Evolutionary conservation across 1,140 invertebrate genomes (phyloP).

Genomic region (Zaprionus kolodkinae): DNA sequence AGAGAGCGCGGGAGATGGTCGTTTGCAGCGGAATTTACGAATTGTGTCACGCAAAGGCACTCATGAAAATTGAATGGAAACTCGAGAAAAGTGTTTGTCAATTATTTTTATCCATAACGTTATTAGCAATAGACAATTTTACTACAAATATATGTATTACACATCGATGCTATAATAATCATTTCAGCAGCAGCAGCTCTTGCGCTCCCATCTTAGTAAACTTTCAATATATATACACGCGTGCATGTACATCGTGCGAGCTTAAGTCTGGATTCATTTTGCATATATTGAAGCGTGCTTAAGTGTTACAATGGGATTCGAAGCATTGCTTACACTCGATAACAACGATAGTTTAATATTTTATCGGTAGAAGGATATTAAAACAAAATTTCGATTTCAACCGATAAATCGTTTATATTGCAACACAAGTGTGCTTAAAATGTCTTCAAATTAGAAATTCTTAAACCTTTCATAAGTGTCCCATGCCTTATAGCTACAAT

Average conservation of each 20-base stretch:
- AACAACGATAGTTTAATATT: too few species aligned
- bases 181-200: not conserved
- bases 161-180: not conserved
- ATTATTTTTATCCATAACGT: not conserved
- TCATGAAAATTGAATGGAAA: not conserved
- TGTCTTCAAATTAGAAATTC: too few species aligned
- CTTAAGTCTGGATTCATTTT: not conserved
- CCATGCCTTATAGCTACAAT: not conserved
- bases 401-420: too few species aligned
- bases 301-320: too few species aligned
- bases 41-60: slow-evolving; percentile 6
- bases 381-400: too few species aligned
- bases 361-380: too few species aligned
- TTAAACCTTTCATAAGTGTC: not conserved
- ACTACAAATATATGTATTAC: not conserved
- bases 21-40: slow-evolving; percentile 6
- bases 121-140: slow-evolving; percentile 1
- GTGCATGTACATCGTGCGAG: too few species aligned
- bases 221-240: not conserved
- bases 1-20: not conserved
- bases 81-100: not conserved
- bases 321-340: too few species aligned
- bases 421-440: too few species aligned
- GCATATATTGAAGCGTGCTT: not conserved
- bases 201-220: not conserved